Conservation (phyloP, 2,888 invertebrate genomes). For the Poecilus cupreus region DNA sequence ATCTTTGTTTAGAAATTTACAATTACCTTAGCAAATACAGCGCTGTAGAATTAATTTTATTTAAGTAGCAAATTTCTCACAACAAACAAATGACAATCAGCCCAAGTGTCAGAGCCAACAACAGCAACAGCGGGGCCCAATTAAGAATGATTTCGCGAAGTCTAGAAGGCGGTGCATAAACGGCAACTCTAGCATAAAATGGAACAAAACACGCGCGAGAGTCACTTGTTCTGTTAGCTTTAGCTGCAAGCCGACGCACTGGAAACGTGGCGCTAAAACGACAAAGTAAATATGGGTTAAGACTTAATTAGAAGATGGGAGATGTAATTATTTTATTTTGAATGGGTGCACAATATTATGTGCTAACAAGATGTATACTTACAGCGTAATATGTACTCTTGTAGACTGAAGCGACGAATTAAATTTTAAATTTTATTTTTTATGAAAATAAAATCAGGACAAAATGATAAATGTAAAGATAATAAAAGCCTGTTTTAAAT, state of each 20-base stretch:
- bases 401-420: too few species aligned
- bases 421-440: too few species aligned
- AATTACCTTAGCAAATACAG: too few species aligned
- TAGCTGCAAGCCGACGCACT: background rate
- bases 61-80: background rate
- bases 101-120: conserved; percentile 2
- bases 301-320: conserved; percentile 9
- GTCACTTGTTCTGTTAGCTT: conserved; percentile 12
- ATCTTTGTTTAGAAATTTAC: too few species aligned
- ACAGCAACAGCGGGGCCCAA: conserved; percentile 23
- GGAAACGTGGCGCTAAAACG: background rate
- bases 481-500: too few species aligned
- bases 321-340: conserved; percentile 42
- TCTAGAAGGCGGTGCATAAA: conserved; percentile 2
- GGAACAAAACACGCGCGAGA: background rate
- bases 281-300: conserved; percentile 37
- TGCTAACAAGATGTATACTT: conserved; percentile 28
- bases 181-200: conserved; percentile 17
- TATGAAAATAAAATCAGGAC: too few species aligned
- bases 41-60: background rate
- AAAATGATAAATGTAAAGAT: too few species aligned
- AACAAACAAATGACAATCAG: background rate
- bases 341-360: background rate
- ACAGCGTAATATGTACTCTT: background rate
- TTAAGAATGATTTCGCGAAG: conserved; percentile 31